Base-by-base conservation (phyloP, 2,113 vertebrate species). In the Riparia riparia region DNA sequence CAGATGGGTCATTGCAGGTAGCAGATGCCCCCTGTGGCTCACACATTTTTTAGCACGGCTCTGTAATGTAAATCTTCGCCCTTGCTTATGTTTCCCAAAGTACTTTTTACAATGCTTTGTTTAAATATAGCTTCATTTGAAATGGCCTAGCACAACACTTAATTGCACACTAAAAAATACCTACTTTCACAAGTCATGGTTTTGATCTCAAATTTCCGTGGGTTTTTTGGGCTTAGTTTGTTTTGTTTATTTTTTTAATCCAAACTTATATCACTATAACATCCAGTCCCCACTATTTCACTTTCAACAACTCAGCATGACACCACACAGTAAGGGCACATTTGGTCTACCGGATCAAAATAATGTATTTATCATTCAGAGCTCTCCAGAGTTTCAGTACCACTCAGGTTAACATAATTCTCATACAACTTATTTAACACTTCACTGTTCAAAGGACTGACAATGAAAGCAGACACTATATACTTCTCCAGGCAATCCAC, bases 351-450 rank as follows among this genome's bases (percentile, higher is more conserved):
- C 70, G 84, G 32, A 86, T 29, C 81, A 89, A 80, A 91, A 71
- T 73, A 4, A 82, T 73, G 85, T 80, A 82, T 92, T 94, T 80
- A 86, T 82, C 32, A 89, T 66, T 88, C 72, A 72, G 32, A 56
- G 54, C 70, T 76, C 85, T 94, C 68, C 69, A 65, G 68, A 84
- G 61, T 69, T 92, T 89, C 82, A 79, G 49, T 76, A 61, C 34
- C 25, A 63, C 50, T 78, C 76, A 90, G 71, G 88, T 88, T 83
- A 93, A 94, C 32, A 51, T 17, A 76, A 45, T 69, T 94, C 39
- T 91, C 70, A 77, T 34, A 65, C 71, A 83, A 64, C 58, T 95
- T 92, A 82, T 82, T 93, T 72, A 96, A 81, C 32, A 56, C 22
- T 50, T 82, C 42, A 32, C 45, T 82, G 11, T 87, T 91, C 0